Evolutionary conservation across 2,888 invertebrate genomes (phyloP), one percentile per base, ranked within the genome.

Genomic region (Cylloceria caligata): DNA sequence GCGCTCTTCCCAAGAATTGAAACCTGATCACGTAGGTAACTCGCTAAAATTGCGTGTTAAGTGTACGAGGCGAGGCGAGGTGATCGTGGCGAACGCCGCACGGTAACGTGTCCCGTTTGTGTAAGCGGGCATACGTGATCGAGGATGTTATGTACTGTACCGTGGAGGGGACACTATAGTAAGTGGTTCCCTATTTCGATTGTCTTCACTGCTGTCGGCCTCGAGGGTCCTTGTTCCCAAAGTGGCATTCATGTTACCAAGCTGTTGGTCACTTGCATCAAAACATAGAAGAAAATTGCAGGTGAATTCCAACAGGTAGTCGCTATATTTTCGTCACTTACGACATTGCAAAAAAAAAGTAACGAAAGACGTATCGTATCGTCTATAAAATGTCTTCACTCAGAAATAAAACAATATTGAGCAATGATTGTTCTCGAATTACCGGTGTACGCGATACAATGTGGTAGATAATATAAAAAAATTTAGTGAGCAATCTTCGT

Each of bases 71-170:
- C 30, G 69, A 52, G 62, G 55, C 27, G 57, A 47, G 81, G 86
- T 67, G 71, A 80, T 75, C 64, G 42, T 67, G 52, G 67, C 78
- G 78, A 57, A 69, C 65, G 57, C 64, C 69, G 75, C 87, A 80
- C 83, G 65, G 85, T 87, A 89, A 89, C 89, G 89, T 89, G 89
- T 89, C 87, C 88, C 88, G 89, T 87, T 89, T 89, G 87, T 88
- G 88, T 89, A 89, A 89, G 89, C 88, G 88, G 85, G 85, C 84
- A 83, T 89, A 89, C 89, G 89, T 89, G 89, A 89, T 88, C 87
- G 88, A 88, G 86, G 84, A 82, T 82, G 64, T 60, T 52, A 13
- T 11, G 36, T 21, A 3, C 57, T 27, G 57, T 11, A 6, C 21
- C 21, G 3, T 1, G 11, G 21, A 5, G 55, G 27, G 55, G 55